Base-by-base conservation (phyloP, 2,888 invertebrate species). In the Pocota personata region DNA sequence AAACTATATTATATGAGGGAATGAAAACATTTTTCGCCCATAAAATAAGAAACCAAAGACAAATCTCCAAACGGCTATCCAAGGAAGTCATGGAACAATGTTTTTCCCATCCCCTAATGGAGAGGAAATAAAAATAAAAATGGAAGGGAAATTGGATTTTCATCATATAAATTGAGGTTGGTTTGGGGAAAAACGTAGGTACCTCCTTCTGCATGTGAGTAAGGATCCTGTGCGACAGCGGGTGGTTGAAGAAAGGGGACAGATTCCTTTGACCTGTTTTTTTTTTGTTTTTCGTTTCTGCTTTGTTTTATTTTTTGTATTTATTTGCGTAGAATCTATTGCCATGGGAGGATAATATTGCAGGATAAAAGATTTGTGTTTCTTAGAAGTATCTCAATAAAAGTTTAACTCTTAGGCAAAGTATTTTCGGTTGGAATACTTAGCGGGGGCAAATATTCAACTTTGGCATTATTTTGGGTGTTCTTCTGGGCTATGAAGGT, bases 121-220 rank as follows among this genome's bases (percentile, higher is more conserved):
- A 14, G 10, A 27, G 50, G 16, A 24, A 1, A 5, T 3, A 43
- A 30, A 12, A n/a, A 43, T 10, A 16, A 21, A 7, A 67, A 50
- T 76, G 35, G 27, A 67, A 60, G 60, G 62, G 62, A 78, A 78
- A 78, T 78, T 69, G 69, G 78, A 78, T 78, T 78, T 78, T 71
- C 78, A 62, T 78, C 77, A 62, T 58, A 76, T 37, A 76, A 76
- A 76, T 76, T 66, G 76, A 67, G 58, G 46, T 35, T 55, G 24
- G 64, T 43, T 27, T n/a, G n/a, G 48, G 10, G 30, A 30, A 10
- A 4, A 4, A 10, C 5, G 24, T 12, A 24, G 21, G 43, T 43
- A 14, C 35, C 50, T 24, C 35, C 35, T 14, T 4, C 16, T 30
- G 21, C 46, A 30, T n/a, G 19, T 12, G 12, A 30, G n/a, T 21